Percentiles rank a stretch among this genome's conserved stretches.
phyloP scores from a whole-genome alignment of 2,888 invertebrate species.

The Bombylius discolor region DNA sequence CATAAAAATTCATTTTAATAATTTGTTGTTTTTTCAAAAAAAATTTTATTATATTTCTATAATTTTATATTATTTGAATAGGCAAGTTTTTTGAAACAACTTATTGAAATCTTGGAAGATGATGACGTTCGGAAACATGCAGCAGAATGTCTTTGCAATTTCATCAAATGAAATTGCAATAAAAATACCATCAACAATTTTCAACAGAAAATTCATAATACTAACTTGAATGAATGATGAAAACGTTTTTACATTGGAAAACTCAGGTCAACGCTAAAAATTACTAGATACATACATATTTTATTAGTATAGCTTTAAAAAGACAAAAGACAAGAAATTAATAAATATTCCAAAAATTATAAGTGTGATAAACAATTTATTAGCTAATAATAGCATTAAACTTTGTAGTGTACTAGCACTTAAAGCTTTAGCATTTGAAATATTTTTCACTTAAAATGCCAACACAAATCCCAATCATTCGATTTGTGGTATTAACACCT shows the following conservation, averaged over 20 bases:
- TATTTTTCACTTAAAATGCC: conserved; percentile 45
- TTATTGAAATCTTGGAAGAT: conserved; percentile 19
- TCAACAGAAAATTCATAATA: conserved; percentile 11
- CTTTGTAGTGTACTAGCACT: conserved; percentile 63
- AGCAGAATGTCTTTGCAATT: conserved; percentile 30
- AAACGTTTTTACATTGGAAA: conserved; percentile 1
- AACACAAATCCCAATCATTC: neutral
- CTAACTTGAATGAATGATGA: conserved; percentile 30
- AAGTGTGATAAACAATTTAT: conserved; percentile 34
- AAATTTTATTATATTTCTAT: neutral
- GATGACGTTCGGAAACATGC: conserved; percentile 35
- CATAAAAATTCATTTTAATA: neutral
- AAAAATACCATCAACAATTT: no score
- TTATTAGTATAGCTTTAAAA: conserved; percentile 66
- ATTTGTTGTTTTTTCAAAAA: neutral
- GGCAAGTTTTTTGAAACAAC: neutral
- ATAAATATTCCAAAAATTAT: conserved; percentile 83
- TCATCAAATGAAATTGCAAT: conserved; percentile 19
- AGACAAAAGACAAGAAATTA: conserved; percentile 81
- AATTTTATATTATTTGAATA: neutral
- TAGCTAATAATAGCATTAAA: conserved; percentile 31
- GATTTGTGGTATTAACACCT: neutral
- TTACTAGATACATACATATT: conserved; percentile 35
- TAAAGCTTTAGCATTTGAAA: conserved; percentile 63
- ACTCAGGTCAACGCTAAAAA: conserved; percentile 36